Conservation (phyloP, 2,797 vertebrate genomes). For the Picus viridis region DNA sequence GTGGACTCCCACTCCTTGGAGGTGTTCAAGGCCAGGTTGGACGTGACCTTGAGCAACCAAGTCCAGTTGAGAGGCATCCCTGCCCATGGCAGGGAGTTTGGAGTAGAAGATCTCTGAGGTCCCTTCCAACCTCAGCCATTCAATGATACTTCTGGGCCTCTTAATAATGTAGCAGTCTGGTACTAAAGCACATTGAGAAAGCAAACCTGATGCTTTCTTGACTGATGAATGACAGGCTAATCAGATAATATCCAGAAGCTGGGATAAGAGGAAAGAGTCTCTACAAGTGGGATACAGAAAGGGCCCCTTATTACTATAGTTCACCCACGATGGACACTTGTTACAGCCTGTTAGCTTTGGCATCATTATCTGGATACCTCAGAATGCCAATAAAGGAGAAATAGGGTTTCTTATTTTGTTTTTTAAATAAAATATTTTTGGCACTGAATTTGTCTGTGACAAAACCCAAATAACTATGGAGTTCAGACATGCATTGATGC, state of each 20-base stretch:
- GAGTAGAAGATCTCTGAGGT: too few species aligned
- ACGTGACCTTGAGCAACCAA: too few species aligned
- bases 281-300: neutral
- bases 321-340: neutral
- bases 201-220: neutral
- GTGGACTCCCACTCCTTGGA: too few species aligned
- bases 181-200: neutral
- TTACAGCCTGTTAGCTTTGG: slow-evolving; percentile 44
- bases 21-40: too few species aligned
- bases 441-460: neutral
- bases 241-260: neutral
- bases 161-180: neutral
- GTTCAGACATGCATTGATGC: neutral
- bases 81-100: too few species aligned
- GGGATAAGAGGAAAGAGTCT: neutral
- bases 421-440: slow-evolving; percentile 2
- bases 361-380: slow-evolving; percentile 10
- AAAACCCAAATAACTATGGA: neutral
- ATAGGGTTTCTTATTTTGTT: too few species aligned
- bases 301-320: neutral
- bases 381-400: neutral
- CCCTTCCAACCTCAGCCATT: too few species aligned
- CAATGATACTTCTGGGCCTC: neutral
- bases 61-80: too few species aligned
- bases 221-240: neutral